Conservation (phyloP, 2,888 invertebrate species). For the Volucella inflata region DNA sequence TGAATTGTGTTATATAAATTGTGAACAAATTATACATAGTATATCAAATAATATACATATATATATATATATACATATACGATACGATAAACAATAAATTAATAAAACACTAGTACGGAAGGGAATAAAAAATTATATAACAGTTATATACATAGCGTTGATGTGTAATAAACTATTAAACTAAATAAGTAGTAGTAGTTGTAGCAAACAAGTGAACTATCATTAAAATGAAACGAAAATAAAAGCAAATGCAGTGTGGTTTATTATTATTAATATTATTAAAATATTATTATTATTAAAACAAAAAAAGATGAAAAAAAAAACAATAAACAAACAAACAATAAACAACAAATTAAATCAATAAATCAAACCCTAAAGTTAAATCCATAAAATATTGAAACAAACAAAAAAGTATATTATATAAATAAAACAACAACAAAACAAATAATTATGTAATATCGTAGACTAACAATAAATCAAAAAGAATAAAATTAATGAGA, state of each 20-base stretch:
- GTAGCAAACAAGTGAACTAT: conserved; percentile 68
- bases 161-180: conserved; percentile 74
- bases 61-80: conserved; percentile 47
- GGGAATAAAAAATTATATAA: conserved; percentile 71
- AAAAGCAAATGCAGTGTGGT: conserved; percentile 62
- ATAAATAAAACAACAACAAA: conserved; percentile 48
- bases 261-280: conserved; percentile 48
- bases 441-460: conserved; percentile 63
- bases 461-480: conserved; percentile 69
- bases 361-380: conserved; percentile 33
- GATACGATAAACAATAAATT: conserved; percentile 66
- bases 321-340: conserved; percentile 12
- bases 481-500: conserved; percentile 74
- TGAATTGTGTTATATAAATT: conserved; percentile 59
- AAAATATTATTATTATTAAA: conserved; percentile 49
- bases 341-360: conserved; percentile 12
- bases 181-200: conserved; percentile 65
- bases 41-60: conserved; percentile 33
- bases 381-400: conserved; percentile 71
- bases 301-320: conserved; percentile 6
- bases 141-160: conserved; percentile 69
- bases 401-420: conserved; percentile 54
- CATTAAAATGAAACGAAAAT: conserved; percentile 58
- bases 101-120: conserved; percentile 53
- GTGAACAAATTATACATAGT: conserved; percentile 70